Conservation (phyloP, 2,888 invertebrate species). For the Himalopsyche kuldschensis region DNA sequence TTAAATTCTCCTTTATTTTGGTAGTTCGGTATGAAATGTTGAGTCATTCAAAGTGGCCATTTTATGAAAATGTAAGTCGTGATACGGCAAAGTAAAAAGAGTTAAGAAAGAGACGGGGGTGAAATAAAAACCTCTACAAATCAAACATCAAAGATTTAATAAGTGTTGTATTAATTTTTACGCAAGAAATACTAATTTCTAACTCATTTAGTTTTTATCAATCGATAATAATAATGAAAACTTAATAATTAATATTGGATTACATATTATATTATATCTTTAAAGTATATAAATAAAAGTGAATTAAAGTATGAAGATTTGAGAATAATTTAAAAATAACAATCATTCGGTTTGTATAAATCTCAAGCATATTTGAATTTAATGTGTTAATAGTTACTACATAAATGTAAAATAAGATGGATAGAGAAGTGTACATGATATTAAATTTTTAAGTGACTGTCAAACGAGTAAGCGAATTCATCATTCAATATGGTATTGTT, state of each 20-base stretch:
- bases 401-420: slow-evolving; percentile 10
- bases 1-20: no score
- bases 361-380: not conserved
- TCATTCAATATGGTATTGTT: not conserved
- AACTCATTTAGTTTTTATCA: slow-evolving; percentile 16
- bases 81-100: not conserved
- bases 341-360: slow-evolving; percentile 2
- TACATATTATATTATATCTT: slow-evolving; percentile 11
- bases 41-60: not conserved
- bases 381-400: not conserved
- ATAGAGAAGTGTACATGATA: slow-evolving; percentile 28
- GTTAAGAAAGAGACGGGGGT: not conserved
- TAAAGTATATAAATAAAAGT: slow-evolving; percentile 14
- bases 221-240: slow-evolving; percentile 4
- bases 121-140: not conserved
- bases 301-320: slow-evolving; percentile 2
- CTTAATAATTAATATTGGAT: slow-evolving; percentile 8
- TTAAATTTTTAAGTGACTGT: slow-evolving; percentile 30
- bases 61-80: not conserved
- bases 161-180: slow-evolving; percentile 21
- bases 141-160: slow-evolving; percentile 14
- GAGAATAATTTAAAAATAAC: not conserved
- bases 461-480: not conserved
- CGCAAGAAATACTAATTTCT: not conserved
- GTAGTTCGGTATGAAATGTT: not conserved